phyloP scores from a whole-genome alignment of 1,140 invertebrate species.

The Rhyzopertha dominica region DNA sequence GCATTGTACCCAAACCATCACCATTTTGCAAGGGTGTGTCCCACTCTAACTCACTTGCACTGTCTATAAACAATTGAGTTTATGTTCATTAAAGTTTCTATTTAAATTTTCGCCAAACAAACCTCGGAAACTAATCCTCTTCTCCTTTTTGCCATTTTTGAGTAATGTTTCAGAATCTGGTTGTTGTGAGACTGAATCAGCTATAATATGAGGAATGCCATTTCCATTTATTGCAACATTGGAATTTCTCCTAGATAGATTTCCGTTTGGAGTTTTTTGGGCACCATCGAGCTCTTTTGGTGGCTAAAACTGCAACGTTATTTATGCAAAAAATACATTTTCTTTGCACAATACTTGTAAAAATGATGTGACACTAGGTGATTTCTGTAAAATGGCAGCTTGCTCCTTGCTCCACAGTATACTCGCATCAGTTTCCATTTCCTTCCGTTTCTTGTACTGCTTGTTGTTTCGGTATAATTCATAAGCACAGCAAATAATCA shows the following conservation, averaged over 20 bases:
- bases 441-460: constrained; percentile 59
- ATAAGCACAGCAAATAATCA: constrained; percentile 58
- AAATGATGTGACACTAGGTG: no score
- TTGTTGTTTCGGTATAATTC: constrained; percentile 62
- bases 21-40: constrained; percentile 47
- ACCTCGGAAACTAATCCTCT: constrained; percentile 17
- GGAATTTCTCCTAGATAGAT: no score
- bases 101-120: neutral
- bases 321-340: no score
- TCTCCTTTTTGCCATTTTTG: constrained; percentile 9
- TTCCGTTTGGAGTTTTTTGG: no score
- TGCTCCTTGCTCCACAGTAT: constrained; percentile 63
- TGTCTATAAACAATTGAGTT: constrained; percentile 24
- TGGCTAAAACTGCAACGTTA: no score
- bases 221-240: no score
- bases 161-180: no score
- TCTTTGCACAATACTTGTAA: no score
- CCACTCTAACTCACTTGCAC: constrained; percentile 46
- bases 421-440: constrained; percentile 63
- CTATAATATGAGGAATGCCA: no score
- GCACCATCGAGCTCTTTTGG: no score
- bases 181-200: no score
- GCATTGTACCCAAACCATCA: constrained; percentile 49
- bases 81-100: constrained; percentile 3
- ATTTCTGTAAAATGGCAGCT: no score